Conservation (phyloP, 1,140 invertebrate species). For the Caerostris darwini region DNA sequence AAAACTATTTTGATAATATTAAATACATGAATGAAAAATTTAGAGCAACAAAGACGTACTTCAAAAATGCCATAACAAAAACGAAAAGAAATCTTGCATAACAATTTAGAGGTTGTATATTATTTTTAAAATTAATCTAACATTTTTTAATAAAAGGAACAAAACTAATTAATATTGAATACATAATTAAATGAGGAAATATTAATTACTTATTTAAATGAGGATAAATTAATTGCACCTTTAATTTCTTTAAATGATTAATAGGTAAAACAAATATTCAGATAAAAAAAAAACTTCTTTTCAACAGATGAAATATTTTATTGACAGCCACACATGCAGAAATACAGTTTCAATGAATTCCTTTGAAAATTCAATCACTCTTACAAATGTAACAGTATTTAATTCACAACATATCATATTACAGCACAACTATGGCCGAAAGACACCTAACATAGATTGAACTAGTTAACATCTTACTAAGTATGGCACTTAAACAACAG, state of each 20-base stretch:
- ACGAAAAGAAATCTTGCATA: too few species aligned
- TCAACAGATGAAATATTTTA: slow-evolving; percentile 76
- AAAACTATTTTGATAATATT: too few species aligned
- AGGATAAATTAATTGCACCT: too few species aligned
- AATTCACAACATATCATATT: slow-evolving; percentile 75
- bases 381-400: slow-evolving; percentile 74
- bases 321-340: slow-evolving; percentile 72
- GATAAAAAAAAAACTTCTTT: not conserved
- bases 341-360: slow-evolving; percentile 68
- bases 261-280: not conserved
- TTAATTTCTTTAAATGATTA: not conserved
- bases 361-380: slow-evolving; percentile 63
- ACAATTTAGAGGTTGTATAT: too few species aligned
- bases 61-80: too few species aligned
- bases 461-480: slow-evolving; percentile 71
- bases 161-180: too few species aligned
- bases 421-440: slow-evolving; percentile 71
- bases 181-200: too few species aligned
- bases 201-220: too few species aligned
- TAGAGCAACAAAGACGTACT: too few species aligned
- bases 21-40: too few species aligned
- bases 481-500: slow-evolving; percentile 75
- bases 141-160: too few species aligned
- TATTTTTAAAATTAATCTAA: too few species aligned
- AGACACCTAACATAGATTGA: slow-evolving; percentile 76